A percentile compares a stretch with the other conserved stretches of the same genome.
Conservation (phyloP, 2,888 invertebrate species). For the Coelinius sp. region DNA sequence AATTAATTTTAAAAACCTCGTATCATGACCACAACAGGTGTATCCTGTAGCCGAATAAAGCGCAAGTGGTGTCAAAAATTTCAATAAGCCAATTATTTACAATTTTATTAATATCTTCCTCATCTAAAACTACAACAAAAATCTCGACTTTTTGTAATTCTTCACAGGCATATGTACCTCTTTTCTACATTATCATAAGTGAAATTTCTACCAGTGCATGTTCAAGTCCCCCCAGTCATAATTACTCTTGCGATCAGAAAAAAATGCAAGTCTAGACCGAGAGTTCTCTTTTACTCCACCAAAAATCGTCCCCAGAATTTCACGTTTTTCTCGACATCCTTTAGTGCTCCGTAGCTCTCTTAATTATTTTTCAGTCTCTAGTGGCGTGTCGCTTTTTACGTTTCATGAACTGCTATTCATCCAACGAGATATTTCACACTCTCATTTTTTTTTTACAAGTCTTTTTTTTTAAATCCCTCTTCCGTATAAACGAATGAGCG, state of each 20-base stretch:
- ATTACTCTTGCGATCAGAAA: slow-evolving; percentile 21
- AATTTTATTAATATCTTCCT: background rate
- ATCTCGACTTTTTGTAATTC: background rate
- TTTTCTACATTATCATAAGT: background rate
- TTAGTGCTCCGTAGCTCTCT: slow-evolving; percentile 16
- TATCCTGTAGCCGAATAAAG: slow-evolving; percentile 15
- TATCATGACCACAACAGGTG: slow-evolving; percentile 21
- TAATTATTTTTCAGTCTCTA: slow-evolving; percentile 25
- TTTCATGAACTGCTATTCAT: slow-evolving; percentile 20
- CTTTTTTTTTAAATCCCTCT: background rate
- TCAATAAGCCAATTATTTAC: background rate
- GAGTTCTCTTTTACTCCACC: background rate
- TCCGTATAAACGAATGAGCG: background rate
- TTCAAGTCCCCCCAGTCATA: background rate
- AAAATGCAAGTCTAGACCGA: slow-evolving; percentile 12
- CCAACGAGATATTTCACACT: slow-evolving; percentile 16
- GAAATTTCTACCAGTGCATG: background rate
- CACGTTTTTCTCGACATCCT: background rate
- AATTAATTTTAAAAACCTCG: background rate
- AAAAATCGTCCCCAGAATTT: slow-evolving; percentile 9
- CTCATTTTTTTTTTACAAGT: background rate
- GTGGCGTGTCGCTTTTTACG: slow-evolving; percentile 22
- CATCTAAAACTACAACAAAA: background rate
- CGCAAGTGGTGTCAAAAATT: slow-evolving; percentile 17
- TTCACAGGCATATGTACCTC: background rate